Evolutionary conservation across 1,140 invertebrate species (phyloP).

Genomic region (Eriosoma lanigerum): DNA sequence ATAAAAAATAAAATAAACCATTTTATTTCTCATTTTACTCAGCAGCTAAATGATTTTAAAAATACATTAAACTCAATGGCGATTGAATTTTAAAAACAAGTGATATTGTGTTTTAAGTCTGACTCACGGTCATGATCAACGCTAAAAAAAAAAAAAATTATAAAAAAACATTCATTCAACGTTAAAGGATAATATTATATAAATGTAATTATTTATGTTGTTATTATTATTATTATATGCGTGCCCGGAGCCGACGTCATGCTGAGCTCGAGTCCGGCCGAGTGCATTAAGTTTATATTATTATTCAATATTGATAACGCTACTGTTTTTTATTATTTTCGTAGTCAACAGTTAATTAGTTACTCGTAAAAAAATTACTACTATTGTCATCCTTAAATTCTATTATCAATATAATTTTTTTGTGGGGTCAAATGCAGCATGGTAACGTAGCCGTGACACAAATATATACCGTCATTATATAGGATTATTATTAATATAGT

Average conservation of each 20-base stretch:
- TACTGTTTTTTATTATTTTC: neutral
- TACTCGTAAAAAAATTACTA: neutral
- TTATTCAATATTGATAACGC: neutral
- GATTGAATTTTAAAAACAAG: too few relatives aligned
- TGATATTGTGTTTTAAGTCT: too few relatives aligned
- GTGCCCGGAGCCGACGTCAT: neutral
- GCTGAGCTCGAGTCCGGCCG: neutral
- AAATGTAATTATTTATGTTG: too few relatives aligned
- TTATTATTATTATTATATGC: too few relatives aligned
- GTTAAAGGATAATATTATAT: neutral
- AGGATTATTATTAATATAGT: too few relatives aligned
- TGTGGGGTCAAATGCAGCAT: conserved; percentile 6
- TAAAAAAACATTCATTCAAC: too few relatives aligned
- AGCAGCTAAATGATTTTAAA: too few relatives aligned
- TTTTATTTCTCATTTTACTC: too few relatives aligned
- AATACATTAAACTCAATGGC: too few relatives aligned
- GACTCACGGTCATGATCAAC: neutral
- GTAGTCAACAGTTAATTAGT: neutral
- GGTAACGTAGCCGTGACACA: conserved; percentile 43
- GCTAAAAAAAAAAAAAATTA: neutral
- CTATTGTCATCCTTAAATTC: conserved; percentile 40
- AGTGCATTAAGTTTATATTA: neutral
- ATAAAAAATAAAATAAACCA: too few relatives aligned
- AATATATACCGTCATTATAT: conserved; percentile 36
- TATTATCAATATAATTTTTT: neutral